A percentile compares a stretch with the other conserved stretches of the same genome.
Conservation (phyloP, 2,888 invertebrate species). For the Caenorhabditis sp. region DNA sequence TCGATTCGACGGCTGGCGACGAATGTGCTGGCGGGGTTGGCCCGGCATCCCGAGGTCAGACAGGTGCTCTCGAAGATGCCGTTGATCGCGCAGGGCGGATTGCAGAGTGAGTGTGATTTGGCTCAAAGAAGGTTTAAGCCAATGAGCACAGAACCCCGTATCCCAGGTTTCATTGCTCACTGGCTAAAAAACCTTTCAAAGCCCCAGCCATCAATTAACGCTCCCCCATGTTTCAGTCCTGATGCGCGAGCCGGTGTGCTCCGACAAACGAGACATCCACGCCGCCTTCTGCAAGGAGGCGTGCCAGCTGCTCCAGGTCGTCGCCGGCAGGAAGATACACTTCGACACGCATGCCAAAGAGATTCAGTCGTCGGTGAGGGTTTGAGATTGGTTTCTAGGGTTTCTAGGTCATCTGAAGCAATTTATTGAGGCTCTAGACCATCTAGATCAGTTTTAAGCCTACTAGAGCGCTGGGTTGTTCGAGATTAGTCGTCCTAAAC, state of each 20-base stretch:
- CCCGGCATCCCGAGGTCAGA: slow-evolving; percentile 92
- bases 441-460: no score
- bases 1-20: slow-evolving; percentile 95
- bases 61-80: slow-evolving; percentile 97
- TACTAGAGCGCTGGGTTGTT: no score
- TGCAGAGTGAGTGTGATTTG: slow-evolving; percentile 91
- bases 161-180: no score
- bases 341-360: slow-evolving; percentile 62
- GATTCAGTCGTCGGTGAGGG: slow-evolving; percentile 45
- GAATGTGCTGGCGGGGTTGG: slow-evolving; percentile 92
- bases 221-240: slow-evolving; percentile 86
- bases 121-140: no score
- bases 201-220: no score
- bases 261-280: slow-evolving; percentile 96
- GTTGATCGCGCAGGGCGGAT: slow-evolving; percentile 93
- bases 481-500: no score
- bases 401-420: no score
- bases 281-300: slow-evolving; percentile 96
- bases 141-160: no score
- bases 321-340: slow-evolving; percentile 73
- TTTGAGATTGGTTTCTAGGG: no score
- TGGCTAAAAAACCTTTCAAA: no score
- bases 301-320: slow-evolving; percentile 89
- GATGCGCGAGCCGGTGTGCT: slow-evolving; percentile 96
- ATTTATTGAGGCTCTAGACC: no score